Evolutionary conservation across 2,113 vertebrate species (phyloP).

Genomic region (Campylomormyrus numenius): DNA sequence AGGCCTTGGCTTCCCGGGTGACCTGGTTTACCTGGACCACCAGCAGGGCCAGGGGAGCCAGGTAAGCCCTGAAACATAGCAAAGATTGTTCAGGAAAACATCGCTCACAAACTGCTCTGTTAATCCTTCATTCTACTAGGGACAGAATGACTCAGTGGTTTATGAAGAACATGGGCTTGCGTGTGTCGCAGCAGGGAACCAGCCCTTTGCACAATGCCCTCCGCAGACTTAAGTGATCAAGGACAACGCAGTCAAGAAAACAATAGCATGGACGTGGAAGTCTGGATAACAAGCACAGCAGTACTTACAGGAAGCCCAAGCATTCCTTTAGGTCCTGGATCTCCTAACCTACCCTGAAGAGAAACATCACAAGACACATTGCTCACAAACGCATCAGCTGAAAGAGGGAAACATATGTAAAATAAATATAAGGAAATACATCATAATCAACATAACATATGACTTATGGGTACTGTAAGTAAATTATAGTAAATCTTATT

Average conservation of each 20-base stretch:
- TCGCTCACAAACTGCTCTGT: background rate
- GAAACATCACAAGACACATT: background rate
- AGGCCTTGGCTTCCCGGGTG: constrained; percentile 55
- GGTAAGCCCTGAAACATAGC: constrained; percentile 55
- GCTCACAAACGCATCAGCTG: background rate
- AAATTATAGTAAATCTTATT: background rate
- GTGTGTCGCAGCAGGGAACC: background rate
- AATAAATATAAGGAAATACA: background rate
- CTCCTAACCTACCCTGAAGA: constrained; percentile 67
- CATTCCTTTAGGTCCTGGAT: constrained; percentile 64
- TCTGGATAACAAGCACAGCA: background rate
- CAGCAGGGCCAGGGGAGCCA: constrained; percentile 55
- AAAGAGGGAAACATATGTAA: background rate
- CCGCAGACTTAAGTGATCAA: background rate
- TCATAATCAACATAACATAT: background rate
- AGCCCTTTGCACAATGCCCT: background rate
- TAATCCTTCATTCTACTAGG: background rate
- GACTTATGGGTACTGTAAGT: background rate
- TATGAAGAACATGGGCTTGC: background rate
- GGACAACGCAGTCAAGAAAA: background rate
- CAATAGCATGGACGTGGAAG: background rate
- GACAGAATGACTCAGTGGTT: background rate
- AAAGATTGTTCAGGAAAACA: background rate
- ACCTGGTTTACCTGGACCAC: constrained; percentile 63
- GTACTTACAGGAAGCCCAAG: constrained; percentile 65